Base-by-base conservation (phyloP, 2,888 invertebrate species). In the Alloscopus bannaensis region DNA sequence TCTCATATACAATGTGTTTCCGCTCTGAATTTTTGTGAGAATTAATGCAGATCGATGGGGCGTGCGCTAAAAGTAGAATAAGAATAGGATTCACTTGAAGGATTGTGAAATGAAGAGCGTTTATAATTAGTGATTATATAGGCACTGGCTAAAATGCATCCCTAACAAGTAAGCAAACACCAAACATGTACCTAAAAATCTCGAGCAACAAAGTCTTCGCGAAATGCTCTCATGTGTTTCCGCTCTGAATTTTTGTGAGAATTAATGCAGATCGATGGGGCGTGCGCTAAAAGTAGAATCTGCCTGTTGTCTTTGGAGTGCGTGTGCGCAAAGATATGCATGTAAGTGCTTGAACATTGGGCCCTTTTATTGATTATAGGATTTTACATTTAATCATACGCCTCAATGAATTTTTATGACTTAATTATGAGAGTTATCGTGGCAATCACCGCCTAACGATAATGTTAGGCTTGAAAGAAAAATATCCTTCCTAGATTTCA, bases 131-230 rank as follows among this genome's bases (percentile, higher is more conserved):
- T 4, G 59, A 60, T 22, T 75, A 36, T 40, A n/a, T n/a, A n/a
- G n/a, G n/a, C n/a, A n/a, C n/a, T n/a, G n/a, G n/a, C n/a, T 57
- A 31, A 66, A 57, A 18, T 20, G 6, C 62, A 62, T 60, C 71
- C 42, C 45, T 70, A 70, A 68, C 42, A 68, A 55, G 42, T 22
- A 68, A 68, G n/a, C 4, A n/a, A 47, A 47, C n/a, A 47, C 47
- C 47, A n/a, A 3, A 47, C n/a, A 6, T 4, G 4, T n/a, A 13
- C 47, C 47, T 3, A 47, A n/a, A n/a, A 47, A 3, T 47, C 4
- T 47, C 11, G 18, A 8, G 6, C n/a, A 4, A 18, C 18, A 18
- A 13, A 47, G 11, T 18, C 47, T 13, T 47, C 6, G n/a, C n/a
- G n/a, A n/a, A n/a, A n/a, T n/a, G 11, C 47, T 18, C 18, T 47